A percentile compares a stretch with the other conserved stretches of the same genome.
phyloP scores from a whole-genome alignment of 2,888 invertebrate species.

The Brachypterus glaber region DNA sequence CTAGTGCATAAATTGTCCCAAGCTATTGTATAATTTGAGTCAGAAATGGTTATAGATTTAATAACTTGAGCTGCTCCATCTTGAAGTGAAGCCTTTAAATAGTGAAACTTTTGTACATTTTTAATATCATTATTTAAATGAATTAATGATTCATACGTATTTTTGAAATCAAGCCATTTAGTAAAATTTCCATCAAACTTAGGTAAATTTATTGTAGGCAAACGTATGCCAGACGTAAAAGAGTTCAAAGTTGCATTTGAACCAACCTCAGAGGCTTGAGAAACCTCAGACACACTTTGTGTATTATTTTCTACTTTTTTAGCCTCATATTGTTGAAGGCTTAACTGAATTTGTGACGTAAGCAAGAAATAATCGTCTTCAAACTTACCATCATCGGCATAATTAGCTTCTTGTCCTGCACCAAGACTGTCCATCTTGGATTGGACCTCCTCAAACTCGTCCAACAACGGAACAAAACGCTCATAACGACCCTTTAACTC shows the following conservation, averaged over 20 bases:
- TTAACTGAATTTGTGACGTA: not conserved
- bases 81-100: conserved; percentile 6
- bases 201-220: conserved; percentile 1
- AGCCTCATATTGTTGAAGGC: not conserved
- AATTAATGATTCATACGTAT: no score
- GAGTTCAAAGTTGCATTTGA: no score
- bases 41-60: not conserved
- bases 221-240: not conserved
- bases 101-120: no score
- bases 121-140: not conserved
- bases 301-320: no score
- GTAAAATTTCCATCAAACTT: conserved; percentile 1
- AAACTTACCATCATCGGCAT: conserved; percentile 2
- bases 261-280: not conserved
- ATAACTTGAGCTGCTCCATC: conserved; percentile 1
- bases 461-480: not conserved
- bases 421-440: not conserved
- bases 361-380: not conserved
- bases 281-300: not conserved
- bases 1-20: not conserved
- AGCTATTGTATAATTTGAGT: conserved; percentile 1
- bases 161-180: no score
- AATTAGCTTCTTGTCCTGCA: not conserved
- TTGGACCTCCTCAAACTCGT: not conserved
- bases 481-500: conserved; percentile 1